These are phyloP conservation scores for Sitobion miscanthi DNA, from an alignment of 1,140 invertebrate genomes.

Conservation along the genomic window DNA sequence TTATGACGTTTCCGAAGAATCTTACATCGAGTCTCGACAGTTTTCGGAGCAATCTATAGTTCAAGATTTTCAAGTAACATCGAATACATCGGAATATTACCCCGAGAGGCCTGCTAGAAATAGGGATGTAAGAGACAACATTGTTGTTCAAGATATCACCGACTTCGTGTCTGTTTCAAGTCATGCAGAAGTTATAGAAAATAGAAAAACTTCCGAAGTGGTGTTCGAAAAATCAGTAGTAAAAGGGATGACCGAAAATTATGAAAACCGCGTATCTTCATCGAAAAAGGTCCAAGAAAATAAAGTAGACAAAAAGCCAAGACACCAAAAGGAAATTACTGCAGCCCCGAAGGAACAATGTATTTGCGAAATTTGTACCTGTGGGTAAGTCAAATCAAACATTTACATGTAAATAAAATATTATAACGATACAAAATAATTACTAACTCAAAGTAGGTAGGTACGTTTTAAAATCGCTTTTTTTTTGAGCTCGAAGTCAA, in stretches of 20 bases:
- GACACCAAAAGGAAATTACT: conserved; percentile 47
- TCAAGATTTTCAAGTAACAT: conserved; percentile 35
- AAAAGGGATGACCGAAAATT: not conserved
- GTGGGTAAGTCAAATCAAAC: conserved; percentile 76
- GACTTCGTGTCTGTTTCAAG: conserved; percentile 11
- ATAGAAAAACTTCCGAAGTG: not conserved
- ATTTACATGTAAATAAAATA: not conserved
- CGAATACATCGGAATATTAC: conserved; percentile 27
- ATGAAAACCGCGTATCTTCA: conserved; percentile 16
- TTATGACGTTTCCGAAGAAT: conserved; percentile 18
- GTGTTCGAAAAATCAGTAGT: conserved; percentile 13
- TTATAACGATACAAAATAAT: not conserved
- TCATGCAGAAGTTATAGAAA: not conserved
- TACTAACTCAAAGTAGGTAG: not conserved
- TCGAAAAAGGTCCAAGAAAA: conserved; percentile 34
- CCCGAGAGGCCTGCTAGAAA: not conserved
- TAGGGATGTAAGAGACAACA: not conserved
- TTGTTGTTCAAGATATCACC: not conserved
- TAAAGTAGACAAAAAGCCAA: conserved; percentile 34
- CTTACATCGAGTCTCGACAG: conserved; percentile 17
- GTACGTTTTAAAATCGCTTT: not conserved
- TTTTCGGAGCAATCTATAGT: conserved; percentile 34
- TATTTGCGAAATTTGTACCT: conserved; percentile 88
- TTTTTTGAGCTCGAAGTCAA: not conserved
- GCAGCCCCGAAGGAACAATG: conserved; percentile 76